Conservation (phyloP, 2,888 invertebrate species). For the Bibio marci region DNA sequence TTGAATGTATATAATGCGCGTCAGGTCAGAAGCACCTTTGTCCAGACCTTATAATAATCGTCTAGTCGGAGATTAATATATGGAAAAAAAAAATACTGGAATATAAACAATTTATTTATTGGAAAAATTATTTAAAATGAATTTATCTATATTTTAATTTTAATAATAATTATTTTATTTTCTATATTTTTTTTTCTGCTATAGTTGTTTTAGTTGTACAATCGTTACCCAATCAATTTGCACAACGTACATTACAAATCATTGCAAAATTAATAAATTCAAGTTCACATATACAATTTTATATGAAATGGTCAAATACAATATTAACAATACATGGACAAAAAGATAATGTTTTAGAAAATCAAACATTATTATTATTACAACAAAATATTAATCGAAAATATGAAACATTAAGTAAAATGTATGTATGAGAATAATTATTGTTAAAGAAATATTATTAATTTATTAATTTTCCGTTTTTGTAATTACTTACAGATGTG, state of each 20-base stretch:
- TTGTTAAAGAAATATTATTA: background rate
- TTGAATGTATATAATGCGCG: no score
- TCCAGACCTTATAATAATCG: no score
- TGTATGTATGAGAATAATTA: slow-evolving; percentile 48
- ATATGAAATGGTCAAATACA: slow-evolving; percentile 60
- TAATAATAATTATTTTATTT: no score
- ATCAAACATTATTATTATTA: slow-evolving; percentile 46
- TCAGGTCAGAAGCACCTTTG: no score
- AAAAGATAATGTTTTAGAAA: slow-evolving; percentile 38
- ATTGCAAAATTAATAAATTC: slow-evolving; percentile 55
- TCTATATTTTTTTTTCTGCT: slow-evolving; percentile 16
- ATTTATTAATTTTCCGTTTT: background rate
- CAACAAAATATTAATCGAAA: slow-evolving; percentile 66
- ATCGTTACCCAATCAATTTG: slow-evolving; percentile 54
- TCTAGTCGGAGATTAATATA: no score
- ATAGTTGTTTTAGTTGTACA: slow-evolving; percentile 60
- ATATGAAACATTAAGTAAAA: slow-evolving; percentile 64
- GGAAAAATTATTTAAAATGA: no score
- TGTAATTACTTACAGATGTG: slow-evolving; percentile 44
- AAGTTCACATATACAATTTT: slow-evolving; percentile 75
- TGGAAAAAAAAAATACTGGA: no score
- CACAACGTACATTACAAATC: slow-evolving; percentile 53
- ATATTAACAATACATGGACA: slow-evolving; percentile 50
- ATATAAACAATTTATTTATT: no score
- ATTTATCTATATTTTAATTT: no score